Percentiles rank a stretch among this genome's conserved stretches.
Evolutionary conservation across 2,797 vertebrate species (phyloP).

Genomic region (Crypturellus tataupa): DNA sequence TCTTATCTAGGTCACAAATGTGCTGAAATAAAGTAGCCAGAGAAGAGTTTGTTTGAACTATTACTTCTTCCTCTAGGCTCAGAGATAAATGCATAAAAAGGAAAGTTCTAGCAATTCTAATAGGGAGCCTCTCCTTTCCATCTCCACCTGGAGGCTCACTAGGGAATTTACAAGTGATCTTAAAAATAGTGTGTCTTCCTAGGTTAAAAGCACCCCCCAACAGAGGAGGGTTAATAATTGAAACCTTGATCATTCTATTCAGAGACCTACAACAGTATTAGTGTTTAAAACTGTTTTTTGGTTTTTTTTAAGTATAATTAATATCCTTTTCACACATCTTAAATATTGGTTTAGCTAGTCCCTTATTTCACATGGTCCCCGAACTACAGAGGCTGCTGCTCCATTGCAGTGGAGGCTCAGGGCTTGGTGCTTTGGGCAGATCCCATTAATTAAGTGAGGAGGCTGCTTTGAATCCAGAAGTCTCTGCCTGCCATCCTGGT

Average conservation of each 20-base stretch:
- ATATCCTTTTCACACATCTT: neutral
- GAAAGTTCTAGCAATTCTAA: constrained; percentile 49
- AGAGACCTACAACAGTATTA: neutral
- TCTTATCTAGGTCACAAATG: constrained; percentile 49
- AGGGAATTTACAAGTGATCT: constrained; percentile 18
- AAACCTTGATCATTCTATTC: constrained; percentile 16
- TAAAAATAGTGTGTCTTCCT: constrained; percentile 13
- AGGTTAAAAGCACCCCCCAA: neutral
- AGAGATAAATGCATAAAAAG: constrained; percentile 28
- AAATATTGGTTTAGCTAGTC: constrained; percentile 52
- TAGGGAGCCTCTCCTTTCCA: constrained; percentile 3
- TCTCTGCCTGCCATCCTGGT: constrained; percentile 45
- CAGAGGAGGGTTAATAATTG: constrained; percentile 5
- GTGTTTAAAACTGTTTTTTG: neutral
- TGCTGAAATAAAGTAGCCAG: constrained; percentile 54
- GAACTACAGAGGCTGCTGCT: constrained; percentile 21
- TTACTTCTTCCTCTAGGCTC: constrained; percentile 60
- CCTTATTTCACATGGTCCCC: constrained; percentile 9
- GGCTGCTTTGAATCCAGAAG: constrained; percentile 54
- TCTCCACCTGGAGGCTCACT: constrained; percentile 34
- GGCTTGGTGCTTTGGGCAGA: constrained; percentile 47
- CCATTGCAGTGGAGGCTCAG: neutral
- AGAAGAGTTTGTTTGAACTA: constrained; percentile 63
- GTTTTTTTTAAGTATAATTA: constrained; percentile 19
- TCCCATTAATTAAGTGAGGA: constrained; percentile 53